Conservation (phyloP, 2,797 vertebrate species). For the Poecile montanus region DNA sequence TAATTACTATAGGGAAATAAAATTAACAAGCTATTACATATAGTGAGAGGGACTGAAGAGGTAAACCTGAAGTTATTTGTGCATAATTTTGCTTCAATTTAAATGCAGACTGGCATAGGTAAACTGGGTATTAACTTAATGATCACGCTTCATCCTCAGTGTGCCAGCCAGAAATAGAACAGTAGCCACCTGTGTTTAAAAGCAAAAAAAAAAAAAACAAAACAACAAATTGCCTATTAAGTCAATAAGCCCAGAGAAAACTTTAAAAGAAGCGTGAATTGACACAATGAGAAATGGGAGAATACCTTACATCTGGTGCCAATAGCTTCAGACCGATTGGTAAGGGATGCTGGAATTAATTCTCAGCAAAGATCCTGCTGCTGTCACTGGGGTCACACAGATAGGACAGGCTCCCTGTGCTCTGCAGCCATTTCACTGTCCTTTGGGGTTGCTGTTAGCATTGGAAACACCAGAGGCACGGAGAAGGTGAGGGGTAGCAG, state of each 20-base stretch:
- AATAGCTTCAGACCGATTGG: neutral
- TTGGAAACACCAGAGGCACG: neutral
- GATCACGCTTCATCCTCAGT: neutral
- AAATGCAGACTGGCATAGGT: neutral
- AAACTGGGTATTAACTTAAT: neutral
- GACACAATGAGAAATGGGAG: neutral
- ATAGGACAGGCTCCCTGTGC: neutral
- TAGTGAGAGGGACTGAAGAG: neutral
- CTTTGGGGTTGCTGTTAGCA: neutral
- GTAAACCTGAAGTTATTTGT: neutral
- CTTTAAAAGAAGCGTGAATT: neutral
- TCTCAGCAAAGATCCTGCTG: neutral
- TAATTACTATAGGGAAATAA: neutral
- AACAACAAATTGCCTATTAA: neutral
- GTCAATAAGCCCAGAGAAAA: neutral
- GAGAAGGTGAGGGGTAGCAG: neutral
- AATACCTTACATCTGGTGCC: neutral
- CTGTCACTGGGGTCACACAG: neutral
- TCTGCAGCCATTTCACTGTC: neutral
- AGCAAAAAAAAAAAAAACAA: neutral
- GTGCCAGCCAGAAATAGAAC: neutral
- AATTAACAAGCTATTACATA: neutral
- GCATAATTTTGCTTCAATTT: neutral
- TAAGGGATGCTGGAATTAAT: neutral
- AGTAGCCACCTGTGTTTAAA: neutral